Evolutionary conservation across 2,797 vertebrate species (phyloP).

Genomic region (Trematomus bernacchii): DNA sequence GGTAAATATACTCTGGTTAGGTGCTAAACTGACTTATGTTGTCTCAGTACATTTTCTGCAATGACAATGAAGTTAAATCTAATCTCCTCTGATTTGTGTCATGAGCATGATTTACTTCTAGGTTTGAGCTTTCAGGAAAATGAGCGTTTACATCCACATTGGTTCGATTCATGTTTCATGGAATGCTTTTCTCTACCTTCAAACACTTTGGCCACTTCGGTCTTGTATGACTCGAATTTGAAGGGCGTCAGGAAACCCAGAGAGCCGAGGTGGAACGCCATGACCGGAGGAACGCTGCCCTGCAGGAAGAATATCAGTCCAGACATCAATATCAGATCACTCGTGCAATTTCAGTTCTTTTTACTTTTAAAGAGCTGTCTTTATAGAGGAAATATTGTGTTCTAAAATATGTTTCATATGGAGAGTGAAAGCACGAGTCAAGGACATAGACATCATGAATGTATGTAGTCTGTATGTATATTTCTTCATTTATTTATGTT

Average conservation of each 20-base stretch:
- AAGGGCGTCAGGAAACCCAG: conserved; percentile 88
- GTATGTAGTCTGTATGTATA: too few relatives aligned
- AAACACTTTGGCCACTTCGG: conserved; percentile 88
- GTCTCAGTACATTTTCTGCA: too few relatives aligned
- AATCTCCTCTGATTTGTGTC: neutral
- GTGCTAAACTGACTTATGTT: too few relatives aligned
- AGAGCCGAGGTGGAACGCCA: conserved; percentile 89
- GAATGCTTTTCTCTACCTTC: conserved; percentile 75
- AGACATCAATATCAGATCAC: neutral
- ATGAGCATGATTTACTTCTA: neutral
- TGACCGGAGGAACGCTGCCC: conserved; percentile 88
- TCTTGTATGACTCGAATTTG: conserved; percentile 88
- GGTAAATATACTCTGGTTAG: too few relatives aligned
- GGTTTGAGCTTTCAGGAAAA: neutral
- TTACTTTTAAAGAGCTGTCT: too few relatives aligned
- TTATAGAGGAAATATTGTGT: too few relatives aligned
- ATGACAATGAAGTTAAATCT: too few relatives aligned
- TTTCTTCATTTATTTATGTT: too few relatives aligned
- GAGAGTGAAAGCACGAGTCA: too few relatives aligned
- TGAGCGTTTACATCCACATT: neutral
- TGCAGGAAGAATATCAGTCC: conserved; percentile 28
- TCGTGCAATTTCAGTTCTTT: too few relatives aligned
- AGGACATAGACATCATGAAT: too few relatives aligned
- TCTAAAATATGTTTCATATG: too few relatives aligned
- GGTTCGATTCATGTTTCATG: neutral